phyloP scores from a whole-genome alignment of 2,888 invertebrate species.

The Ophioninae sp. region DNA sequence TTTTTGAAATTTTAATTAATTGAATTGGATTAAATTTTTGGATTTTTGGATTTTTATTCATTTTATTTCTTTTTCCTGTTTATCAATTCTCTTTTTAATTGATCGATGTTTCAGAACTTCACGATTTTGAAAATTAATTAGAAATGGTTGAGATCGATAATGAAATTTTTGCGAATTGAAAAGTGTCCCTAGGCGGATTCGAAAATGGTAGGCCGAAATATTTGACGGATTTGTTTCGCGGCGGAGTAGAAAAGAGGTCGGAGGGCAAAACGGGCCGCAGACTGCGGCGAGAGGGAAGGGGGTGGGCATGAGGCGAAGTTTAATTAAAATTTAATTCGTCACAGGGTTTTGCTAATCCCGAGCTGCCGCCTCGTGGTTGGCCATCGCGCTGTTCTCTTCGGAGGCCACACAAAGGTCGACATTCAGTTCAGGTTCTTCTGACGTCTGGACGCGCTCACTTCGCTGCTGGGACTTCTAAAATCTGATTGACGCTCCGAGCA shows the following conservation, averaged over 20 bases:
- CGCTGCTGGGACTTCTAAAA: slow-evolving; percentile 14
- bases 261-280: slow-evolving; percentile 2
- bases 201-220: slow-evolving; percentile 26
- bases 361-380: slow-evolving; percentile 51
- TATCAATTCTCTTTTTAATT: too few species aligned
- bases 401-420: slow-evolving; percentile 18
- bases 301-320: slow-evolving; percentile 66
- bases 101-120: too few species aligned
- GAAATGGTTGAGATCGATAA: neutral
- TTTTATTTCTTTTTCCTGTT: too few species aligned
- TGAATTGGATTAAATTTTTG: too few species aligned
- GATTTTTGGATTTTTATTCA: too few species aligned
- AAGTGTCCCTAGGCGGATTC: neutral
- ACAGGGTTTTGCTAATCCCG: slow-evolving; percentile 74
- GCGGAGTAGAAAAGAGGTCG: slow-evolving; percentile 31
- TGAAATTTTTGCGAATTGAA: slow-evolving; percentile 26
- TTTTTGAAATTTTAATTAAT: too few species aligned
- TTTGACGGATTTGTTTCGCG: slow-evolving; percentile 28
- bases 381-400: slow-evolving; percentile 40
- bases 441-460: slow-evolving; percentile 21
- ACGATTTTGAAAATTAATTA: too few species aligned
- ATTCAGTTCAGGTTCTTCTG: slow-evolving; percentile 36
- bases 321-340: slow-evolving; percentile 78
- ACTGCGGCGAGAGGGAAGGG: slow-evolving; percentile 14
- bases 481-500: slow-evolving; percentile 26